Evolutionary conservation across 2,797 vertebrate species (phyloP).

Genomic region (Oceanodroma leucorhoa): DNA sequence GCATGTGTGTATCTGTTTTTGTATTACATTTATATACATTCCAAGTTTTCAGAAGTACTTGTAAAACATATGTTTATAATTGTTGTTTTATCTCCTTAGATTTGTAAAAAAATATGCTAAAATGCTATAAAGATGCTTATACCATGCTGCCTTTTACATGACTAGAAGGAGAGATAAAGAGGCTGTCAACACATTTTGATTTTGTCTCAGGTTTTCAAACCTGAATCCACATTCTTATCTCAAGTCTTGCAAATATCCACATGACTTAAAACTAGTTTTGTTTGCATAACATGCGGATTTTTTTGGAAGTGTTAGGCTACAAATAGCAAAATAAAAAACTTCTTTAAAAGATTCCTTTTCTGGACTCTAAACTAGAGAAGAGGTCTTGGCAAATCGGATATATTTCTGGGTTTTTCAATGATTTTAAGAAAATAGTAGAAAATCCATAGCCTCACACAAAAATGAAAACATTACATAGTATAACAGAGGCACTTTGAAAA

Average conservation of each 20-base stretch:
- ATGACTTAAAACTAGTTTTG: not conserved
- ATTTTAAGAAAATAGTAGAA: not conserved
- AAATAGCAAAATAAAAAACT: not conserved
- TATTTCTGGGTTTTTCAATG: not conserved
- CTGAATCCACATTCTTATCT: not conserved
- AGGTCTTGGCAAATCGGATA: not conserved
- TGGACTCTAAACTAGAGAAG: not conserved
- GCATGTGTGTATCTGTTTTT: rapidly evolving
- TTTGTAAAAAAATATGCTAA: not conserved
- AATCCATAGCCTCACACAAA: not conserved
- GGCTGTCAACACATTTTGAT: not conserved
- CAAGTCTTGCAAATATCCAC: not conserved
- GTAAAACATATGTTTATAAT: not conserved
- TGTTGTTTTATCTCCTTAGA: not conserved
- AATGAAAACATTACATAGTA: not conserved
- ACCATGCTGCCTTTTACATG: not conserved
- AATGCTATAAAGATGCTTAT: not conserved
- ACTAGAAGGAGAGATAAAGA: not conserved
- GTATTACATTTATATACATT: not conserved
- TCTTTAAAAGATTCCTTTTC: not conserved
- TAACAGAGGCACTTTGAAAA: not conserved
- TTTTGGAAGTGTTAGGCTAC: not conserved
- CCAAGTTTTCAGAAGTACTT: not conserved
- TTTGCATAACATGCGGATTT: not conserved
- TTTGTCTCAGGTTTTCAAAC: not conserved